Evolutionary conservation across 2,113 vertebrate species (phyloP), one percentile per base, ranked within the genome.

Genomic region (Ramphastos sulfuratus): DNA sequence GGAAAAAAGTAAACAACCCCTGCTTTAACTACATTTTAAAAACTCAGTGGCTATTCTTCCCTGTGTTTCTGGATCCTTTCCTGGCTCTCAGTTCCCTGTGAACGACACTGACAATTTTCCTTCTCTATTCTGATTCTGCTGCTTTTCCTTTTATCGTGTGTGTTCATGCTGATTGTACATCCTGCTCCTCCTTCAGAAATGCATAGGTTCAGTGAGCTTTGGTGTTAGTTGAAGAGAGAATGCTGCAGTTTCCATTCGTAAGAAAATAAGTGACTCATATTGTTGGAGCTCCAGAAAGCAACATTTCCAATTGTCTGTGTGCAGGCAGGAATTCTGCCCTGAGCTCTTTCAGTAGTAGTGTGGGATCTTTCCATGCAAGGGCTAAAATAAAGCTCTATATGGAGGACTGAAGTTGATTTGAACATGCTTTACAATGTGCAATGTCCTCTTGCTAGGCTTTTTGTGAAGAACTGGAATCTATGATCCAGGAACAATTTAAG

Each of bases 401-500:
- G 65, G 59, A 65, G n/a, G 55, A 58, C 18, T 74, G 60, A 46
- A 19, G 20, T 79, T 91, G 13, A 15, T 46, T 37, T 76, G 59
- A 89, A 48, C 9, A 1, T 61, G 4, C 54, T 72, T 91, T 58
- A 58, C 27, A 44, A 16, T 63, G 8, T 58, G 30, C 35, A 12
- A 61, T 84, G 52, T 91, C 74, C 52, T 89, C 28, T 94, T 90
- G 4, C 72, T 65, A 99, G 99, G 99, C 99, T 6, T 99, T 99
- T 96, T 99, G 99, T 93, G 99, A 99, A 54, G 99, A 99, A 91
- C 69, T 99, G 97, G 99, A 99, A 84, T 98, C 99, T 2, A 99
- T 99, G 99, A 99, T 99, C 91, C 99, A 99, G 96, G 99, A 99
- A 19, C 99, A 99, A 78, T 98, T 99, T 87, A 99, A 99, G 97